These are phyloP conservation scores for Carduelis carduelis DNA, from an alignment of 2,797 vertebrate genomes.

Conservation along the genomic window DNA sequence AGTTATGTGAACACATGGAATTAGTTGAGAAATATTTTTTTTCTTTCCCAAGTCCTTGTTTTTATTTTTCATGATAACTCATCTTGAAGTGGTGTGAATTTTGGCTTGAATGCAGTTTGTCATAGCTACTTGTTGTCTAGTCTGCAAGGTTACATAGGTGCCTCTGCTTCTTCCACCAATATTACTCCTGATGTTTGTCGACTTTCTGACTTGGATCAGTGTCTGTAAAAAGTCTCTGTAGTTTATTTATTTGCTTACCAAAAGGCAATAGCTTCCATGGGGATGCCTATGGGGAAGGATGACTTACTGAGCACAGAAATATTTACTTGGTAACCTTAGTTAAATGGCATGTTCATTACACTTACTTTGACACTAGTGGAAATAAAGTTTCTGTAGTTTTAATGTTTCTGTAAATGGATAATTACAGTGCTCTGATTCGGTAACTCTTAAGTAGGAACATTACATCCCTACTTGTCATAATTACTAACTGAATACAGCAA, in stretches of 20 bases:
- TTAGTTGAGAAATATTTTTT: not conserved
- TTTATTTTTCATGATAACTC: not conserved
- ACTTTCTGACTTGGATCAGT: not conserved
- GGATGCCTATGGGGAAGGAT: not conserved
- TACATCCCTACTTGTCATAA: not conserved
- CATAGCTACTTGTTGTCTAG: not conserved
- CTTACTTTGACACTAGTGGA: not conserved
- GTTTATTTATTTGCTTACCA: conserved; percentile 27
- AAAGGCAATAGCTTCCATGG: not conserved
- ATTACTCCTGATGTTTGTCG: not conserved
- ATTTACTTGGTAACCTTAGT: not conserved
- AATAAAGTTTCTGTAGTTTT: not conserved
- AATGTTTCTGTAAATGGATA: conserved; percentile 9
- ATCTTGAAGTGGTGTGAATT: not conserved
- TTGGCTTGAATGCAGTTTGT: not conserved
- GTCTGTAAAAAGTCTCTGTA: not conserved
- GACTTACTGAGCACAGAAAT: not conserved
- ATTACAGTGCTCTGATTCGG: conserved; percentile 16
- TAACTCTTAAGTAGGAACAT: conserved; percentile 7
- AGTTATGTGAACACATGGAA: not conserved
- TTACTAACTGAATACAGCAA: not conserved
- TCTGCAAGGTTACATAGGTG: not conserved
- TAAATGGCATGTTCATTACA: not conserved
- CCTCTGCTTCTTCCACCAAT: not conserved
- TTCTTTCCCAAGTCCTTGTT: not conserved